phyloP scores from a whole-genome alignment of 2,888 invertebrate genomes.

The Polydrusus pterygomalis region DNA sequence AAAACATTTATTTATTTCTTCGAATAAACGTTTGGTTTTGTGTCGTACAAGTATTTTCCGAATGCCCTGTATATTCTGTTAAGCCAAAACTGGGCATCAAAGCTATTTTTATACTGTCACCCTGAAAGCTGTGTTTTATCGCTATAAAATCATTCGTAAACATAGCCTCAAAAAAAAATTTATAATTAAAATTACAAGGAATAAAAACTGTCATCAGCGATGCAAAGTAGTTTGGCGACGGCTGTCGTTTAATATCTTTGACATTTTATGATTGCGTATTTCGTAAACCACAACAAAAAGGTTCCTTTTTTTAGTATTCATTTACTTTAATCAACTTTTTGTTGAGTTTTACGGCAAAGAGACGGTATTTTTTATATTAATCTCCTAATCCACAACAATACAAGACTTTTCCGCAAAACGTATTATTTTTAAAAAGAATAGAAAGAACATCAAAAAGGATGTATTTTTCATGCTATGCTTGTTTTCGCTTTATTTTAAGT shows the following conservation, averaged over 20 bases:
- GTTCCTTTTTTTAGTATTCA: conserved; percentile 21
- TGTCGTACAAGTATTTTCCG: too few species aligned
- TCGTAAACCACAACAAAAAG: conserved; percentile 26
- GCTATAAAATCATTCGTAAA: conserved; percentile 1
- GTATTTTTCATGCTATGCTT: not conserved
- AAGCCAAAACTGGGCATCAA: too few species aligned
- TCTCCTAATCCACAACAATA: conserved; percentile 19
- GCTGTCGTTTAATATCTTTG: conserved; percentile 43
- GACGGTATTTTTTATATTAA: conserved; percentile 23
- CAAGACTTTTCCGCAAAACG: not conserved
- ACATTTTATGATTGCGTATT: conserved; percentile 45
- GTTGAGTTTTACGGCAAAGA: conserved; percentile 23
- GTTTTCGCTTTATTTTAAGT: too few species aligned
- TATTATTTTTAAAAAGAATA: conserved; percentile 15
- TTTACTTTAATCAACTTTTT: conserved; percentile 33
- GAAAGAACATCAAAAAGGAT: conserved; percentile 9
- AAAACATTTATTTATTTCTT: too few species aligned
- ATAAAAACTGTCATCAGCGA: conserved; percentile 3
- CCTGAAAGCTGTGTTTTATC: not conserved
- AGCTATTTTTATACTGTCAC: too few species aligned
- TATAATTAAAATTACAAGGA: conserved; percentile 15
- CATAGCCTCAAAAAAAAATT: not conserved
- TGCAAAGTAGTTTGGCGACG: conserved; percentile 1
- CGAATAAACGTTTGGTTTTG: too few species aligned
- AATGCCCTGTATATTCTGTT: too few species aligned